Conservation (phyloP, 2,888 invertebrate species). For the Limnephilus marmoratus region DNA sequence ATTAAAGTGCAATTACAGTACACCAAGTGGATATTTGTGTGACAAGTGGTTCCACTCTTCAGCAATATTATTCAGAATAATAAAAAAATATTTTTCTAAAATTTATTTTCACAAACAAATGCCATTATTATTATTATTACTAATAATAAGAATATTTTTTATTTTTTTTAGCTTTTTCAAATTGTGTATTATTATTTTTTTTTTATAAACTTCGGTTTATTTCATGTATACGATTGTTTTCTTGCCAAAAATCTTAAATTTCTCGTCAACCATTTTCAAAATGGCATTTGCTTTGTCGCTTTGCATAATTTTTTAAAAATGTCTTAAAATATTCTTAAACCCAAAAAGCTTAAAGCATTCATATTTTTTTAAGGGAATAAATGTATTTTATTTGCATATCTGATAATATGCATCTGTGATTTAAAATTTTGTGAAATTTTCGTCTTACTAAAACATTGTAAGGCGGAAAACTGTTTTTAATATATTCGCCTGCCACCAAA, state of each 20-base stretch:
- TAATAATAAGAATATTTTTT: not conserved
- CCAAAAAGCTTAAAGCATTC: constrained; percentile 7
- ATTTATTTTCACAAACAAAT: not conserved
- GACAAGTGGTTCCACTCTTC: not conserved
- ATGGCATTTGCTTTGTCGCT: constrained; percentile 7
- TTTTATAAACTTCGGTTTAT: not conserved
- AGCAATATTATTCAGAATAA: not conserved
- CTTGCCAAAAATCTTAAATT: constrained; percentile 12
- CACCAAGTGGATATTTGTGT: not conserved
- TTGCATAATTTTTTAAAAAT: not conserved
- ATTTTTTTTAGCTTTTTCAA: not conserved
- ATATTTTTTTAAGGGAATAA: not conserved
- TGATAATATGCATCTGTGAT: constrained; percentile 40
- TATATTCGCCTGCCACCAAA: not conserved
- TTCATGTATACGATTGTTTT: not conserved
- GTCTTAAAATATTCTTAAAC: not conserved
- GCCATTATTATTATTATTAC: not conserved
- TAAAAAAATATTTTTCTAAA: not conserved
- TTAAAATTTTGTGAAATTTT: constrained; percentile 10
- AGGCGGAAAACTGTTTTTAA: not conserved
- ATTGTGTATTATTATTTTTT: not conserved
- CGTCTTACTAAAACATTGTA: not conserved
- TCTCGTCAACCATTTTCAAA: not conserved
- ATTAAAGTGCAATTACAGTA: not conserved
- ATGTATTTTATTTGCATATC: constrained; percentile 41